phyloP scores from a whole-genome alignment of 2,797 vertebrate genomes.

The Sebastes hubbsi region DNA sequence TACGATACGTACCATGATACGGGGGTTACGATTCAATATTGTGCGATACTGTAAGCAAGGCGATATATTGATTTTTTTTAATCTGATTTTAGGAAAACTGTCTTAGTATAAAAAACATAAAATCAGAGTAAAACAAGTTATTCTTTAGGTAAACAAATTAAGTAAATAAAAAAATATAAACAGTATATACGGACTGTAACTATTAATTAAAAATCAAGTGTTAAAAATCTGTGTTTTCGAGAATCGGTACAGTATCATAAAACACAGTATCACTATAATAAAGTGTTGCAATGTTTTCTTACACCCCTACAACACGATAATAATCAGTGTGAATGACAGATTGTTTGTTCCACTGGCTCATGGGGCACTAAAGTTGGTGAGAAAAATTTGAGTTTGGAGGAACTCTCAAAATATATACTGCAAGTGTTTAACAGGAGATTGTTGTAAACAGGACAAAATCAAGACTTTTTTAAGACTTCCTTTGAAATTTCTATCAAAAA shows the following conservation, averaged over 20 bases:
- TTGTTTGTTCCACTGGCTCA: neutral
- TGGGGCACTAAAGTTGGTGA: neutral
- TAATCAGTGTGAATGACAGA: neutral
- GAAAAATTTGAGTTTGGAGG: neutral
- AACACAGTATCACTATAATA: fast-evolving
- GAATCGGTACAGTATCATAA: too few relatives aligned
- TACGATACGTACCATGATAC: too few relatives aligned
- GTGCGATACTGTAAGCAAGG: too few relatives aligned
- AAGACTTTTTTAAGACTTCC: neutral
- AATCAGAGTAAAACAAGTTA: too few relatives aligned
- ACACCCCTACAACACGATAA: neutral
- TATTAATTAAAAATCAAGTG: fast-evolving
- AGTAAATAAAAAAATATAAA: too few relatives aligned
- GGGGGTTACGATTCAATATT: fast-evolving
- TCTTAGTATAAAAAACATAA: too few relatives aligned
- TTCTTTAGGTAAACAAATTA: too few relatives aligned
- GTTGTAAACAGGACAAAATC: neutral
- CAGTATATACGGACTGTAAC: fast-evolving
- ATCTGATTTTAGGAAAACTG: too few relatives aligned
- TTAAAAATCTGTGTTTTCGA: fast-evolving
- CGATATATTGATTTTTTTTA: too few relatives aligned
- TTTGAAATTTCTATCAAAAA: neutral
- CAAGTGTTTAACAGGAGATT: neutral
- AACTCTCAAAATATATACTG: neutral
- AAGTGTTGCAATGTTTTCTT: fast-evolving